Evolutionary conservation across 2,888 invertebrate genomes (phyloP).

Genomic region (Yponomeuta malinellus): DNA sequence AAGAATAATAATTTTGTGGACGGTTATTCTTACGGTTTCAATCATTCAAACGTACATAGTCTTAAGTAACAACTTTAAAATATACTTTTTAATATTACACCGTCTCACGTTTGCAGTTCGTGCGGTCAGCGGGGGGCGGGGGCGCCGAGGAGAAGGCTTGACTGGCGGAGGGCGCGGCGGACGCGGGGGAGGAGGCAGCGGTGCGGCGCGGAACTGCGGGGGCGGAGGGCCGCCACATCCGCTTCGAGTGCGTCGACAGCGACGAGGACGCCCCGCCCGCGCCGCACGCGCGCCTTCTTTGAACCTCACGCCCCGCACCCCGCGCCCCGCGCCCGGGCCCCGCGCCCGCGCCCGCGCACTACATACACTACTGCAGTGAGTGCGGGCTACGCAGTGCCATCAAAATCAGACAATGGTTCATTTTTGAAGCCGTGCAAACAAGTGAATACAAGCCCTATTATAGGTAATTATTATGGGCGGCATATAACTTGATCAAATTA

Average conservation of each 20-base stretch:
- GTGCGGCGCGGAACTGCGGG: conserved; percentile 15
- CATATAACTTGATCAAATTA: too few relatives aligned
- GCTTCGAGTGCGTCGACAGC: conserved; percentile 62
- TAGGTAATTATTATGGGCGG: too few relatives aligned
- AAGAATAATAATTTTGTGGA: too few relatives aligned
- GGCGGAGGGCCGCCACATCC: conserved; percentile 44
- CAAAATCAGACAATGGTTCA: too few relatives aligned
- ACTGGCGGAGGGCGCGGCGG: conserved; percentile 76
- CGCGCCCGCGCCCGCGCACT: conserved; percentile 18
- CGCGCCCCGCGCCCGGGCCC: too few relatives aligned
- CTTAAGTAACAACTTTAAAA: too few relatives aligned
- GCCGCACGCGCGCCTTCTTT: conserved; percentile 50
- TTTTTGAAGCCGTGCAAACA: too few relatives aligned
- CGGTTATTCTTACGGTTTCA: too few relatives aligned
- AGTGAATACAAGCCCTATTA: too few relatives aligned
- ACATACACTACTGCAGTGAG: background rate
- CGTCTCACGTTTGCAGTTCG: conserved; percentile 77
- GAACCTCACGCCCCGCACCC: conserved; percentile 19
- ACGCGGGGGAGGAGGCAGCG: conserved; percentile 21
- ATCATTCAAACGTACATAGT: too few relatives aligned
- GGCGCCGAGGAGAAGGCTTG: conserved; percentile 88
- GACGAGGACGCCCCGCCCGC: conserved; percentile 53
- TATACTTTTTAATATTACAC: too few relatives aligned
- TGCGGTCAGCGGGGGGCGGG: conserved; percentile 80
- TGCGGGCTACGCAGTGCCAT: too few relatives aligned